Conservation (phyloP, 2,888 invertebrate species). For the Spodoptera littoralis region DNA sequence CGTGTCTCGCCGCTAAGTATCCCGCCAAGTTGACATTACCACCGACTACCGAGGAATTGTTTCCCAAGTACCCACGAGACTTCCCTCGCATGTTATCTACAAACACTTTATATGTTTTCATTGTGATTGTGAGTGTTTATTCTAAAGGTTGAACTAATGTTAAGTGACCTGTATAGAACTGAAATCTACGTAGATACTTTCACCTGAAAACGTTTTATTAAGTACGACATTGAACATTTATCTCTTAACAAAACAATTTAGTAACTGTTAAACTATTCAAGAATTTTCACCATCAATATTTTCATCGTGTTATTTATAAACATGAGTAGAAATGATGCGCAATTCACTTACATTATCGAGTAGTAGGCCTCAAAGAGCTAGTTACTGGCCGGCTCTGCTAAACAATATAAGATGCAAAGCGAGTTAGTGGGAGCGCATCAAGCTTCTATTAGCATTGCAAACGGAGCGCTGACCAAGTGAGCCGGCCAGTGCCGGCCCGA, state of each 20-base stretch:
- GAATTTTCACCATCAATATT: too few relatives aligned
- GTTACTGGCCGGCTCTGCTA: slow-evolving; percentile 23
- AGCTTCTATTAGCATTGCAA: slow-evolving; percentile 60
- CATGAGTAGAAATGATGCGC: slow-evolving; percentile 21
- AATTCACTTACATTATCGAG: slow-evolving; percentile 26
- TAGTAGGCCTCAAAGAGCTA: slow-evolving; percentile 43
- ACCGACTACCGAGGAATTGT: slow-evolving; percentile 21
- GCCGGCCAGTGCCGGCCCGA: slow-evolving; percentile 23
- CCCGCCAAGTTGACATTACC: slow-evolving; percentile 35
- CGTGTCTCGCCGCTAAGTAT: slow-evolving; percentile 33
- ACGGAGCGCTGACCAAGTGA: slow-evolving; percentile 34
- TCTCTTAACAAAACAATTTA: not conserved
- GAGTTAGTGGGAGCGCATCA: slow-evolving; percentile 51
- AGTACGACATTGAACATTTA: too few relatives aligned
- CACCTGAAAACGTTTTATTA: too few relatives aligned
- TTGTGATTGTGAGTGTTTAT: not conserved
- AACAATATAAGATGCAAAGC: slow-evolving; percentile 60
- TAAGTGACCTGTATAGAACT: not conserved
- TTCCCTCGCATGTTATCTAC: slow-evolving; percentile 20
- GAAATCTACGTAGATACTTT: too few relatives aligned
- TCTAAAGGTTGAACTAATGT: too few relatives aligned
- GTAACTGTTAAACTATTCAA: not conserved
- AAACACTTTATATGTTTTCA: slow-evolving; percentile 11
- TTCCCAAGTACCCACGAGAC: slow-evolving; percentile 38
- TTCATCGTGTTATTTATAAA: slow-evolving; percentile 2